phyloP scores from a whole-genome alignment of 2,113 vertebrate genomes.

The Sterna hirundo region DNA sequence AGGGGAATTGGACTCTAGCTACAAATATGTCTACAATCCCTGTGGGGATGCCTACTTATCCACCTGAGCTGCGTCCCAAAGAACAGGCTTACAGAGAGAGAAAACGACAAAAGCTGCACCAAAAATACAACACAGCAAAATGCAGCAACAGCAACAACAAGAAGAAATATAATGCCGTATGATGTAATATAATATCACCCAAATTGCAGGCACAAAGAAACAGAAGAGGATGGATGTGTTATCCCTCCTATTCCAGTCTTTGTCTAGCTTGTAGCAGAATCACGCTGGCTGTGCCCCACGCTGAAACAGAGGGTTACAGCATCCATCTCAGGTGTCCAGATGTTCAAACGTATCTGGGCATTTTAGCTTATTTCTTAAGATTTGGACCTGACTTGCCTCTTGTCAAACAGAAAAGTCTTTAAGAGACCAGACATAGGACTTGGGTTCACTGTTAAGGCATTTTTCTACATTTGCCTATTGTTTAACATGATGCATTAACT shows the following conservation, averaged over 20 bases:
- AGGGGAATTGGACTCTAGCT: accelerated
- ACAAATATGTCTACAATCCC: accelerated
- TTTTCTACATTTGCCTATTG: neutral
- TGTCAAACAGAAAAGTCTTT: neutral
- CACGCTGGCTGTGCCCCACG: neutral
- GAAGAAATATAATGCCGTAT: neutral
- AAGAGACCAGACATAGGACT: neutral
- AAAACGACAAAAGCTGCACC: neutral
- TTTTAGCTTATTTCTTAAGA: neutral
- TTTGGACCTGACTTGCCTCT: neutral
- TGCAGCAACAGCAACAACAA: neutral
- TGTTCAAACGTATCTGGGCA: neutral
- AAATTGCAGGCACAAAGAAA: neutral
- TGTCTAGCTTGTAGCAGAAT: neutral
- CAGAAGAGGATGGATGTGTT: neutral
- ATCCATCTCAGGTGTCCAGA: neutral
- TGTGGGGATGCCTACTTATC: no score
- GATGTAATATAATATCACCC: neutral
- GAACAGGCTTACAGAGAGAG: neutral
- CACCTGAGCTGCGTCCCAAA: neutral
- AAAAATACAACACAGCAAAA: neutral
- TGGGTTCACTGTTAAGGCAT: neutral
- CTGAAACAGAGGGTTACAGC: neutral
- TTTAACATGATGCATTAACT: neutral
- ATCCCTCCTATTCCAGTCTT: neutral